phyloP scores from a whole-genome alignment of 2,888 invertebrate species.

The Nomada fabriciana region DNA sequence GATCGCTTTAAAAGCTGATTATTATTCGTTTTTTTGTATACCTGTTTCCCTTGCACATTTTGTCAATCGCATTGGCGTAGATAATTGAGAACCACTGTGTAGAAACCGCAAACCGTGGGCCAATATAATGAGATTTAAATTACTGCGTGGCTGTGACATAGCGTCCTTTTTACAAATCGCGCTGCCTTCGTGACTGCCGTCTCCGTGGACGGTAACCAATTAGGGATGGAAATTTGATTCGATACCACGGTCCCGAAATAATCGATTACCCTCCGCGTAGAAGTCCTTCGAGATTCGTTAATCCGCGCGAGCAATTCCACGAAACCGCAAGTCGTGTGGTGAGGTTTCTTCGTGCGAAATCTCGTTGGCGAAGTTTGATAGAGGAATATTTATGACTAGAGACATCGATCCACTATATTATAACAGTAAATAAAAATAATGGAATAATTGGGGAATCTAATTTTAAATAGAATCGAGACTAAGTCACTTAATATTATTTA shows the following conservation, averaged over 20 bases:
- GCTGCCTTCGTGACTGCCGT: conserved; percentile 65
- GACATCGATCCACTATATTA: no score
- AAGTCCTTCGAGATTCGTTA: conserved; percentile 57
- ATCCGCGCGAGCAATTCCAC: conserved; percentile 41
- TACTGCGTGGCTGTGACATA: conserved; percentile 83
- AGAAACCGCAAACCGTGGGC: conserved; percentile 83
- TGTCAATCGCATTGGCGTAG: background rate
- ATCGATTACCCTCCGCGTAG: conserved; percentile 68
- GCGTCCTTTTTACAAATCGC: conserved; percentile 79
- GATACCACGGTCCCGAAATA: conserved; percentile 67
- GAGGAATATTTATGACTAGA: no score
- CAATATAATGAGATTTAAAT: conserved; percentile 84
- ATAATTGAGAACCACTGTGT: conserved; percentile 76
- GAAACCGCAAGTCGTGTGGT: conserved; percentile 16
- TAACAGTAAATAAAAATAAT: no score
- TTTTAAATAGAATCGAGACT: no score
- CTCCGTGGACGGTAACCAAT: conserved; percentile 68
- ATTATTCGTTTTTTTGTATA: no score
- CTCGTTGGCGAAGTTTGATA: background rate
- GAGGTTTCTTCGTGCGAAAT: background rate
- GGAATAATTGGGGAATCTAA: no score
- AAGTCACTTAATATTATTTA: no score
- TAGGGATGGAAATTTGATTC: conserved; percentile 80
- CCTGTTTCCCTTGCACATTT: background rate
- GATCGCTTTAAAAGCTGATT: no score